Base-by-base conservation (phyloP, 2,113 vertebrate species). In the Ceyx margarethae region DNA sequence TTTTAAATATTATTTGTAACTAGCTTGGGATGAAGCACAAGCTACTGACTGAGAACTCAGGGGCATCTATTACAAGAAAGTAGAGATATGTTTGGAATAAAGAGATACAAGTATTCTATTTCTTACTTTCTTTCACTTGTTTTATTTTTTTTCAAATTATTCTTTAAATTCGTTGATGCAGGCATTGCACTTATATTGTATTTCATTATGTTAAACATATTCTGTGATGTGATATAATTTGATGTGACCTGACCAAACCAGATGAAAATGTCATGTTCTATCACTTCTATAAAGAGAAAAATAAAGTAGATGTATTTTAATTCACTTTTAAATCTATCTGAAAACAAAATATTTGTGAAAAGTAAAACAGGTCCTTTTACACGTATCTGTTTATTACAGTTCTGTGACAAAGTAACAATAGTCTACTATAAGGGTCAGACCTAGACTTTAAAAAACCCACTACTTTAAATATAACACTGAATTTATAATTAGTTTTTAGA, bases 161-260 rank as follows among this genome's bases (percentile, higher is more conserved):
- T 42, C 11, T 6, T 88, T 89, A 87, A 64, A 11, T 23, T 64
- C 67, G 87, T 94, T 79, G 6, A 67, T 93, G 37, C n/a, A 73
- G 28, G 54, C 11, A 35, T 74, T 85, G 48, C 25, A 45, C 9
- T 87, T 89, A 11, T 25, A 83, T 75, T 10, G 1, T 28, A 53
- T 69, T 72, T 8, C 12, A 80, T 93, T 61, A 89, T 6, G 17
- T 87, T 91, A 82, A 94, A 68, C 29, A 53, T 78, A 76, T 71
- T 79, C 46, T 72, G 10, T 62, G 29, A 72, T 85, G 60, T 79
- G 71, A 54, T 37, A 85, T 88, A 93, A 95, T 92, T 73, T 91
- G 69, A 91, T 77, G 29, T 85, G 77, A 90, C 67, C 79, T 87
- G 60, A 92, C 21, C 45, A 93, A 94, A 89, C 13, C 69, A 94